Percentiles rank a stretch among this genome's conserved stretches.
Conservation (phyloP, 2,797 vertebrate species). For the Peromyscus melanophrys region DNA sequence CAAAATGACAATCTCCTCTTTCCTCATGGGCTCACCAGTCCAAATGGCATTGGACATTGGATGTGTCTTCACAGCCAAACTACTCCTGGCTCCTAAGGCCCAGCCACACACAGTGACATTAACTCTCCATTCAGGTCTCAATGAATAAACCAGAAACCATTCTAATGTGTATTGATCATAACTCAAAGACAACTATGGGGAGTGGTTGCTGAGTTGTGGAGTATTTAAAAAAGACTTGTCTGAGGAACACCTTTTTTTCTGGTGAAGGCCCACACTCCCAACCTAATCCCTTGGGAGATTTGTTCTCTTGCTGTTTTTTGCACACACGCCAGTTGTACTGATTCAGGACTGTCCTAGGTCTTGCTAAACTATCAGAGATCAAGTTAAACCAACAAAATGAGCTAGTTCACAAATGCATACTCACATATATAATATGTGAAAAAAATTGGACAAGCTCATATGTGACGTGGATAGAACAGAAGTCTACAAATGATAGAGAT, state of each 20-base stretch:
- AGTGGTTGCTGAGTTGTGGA: background rate
- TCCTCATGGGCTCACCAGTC: conserved; percentile 29
- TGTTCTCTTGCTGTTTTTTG: background rate
- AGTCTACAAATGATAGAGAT: background rate
- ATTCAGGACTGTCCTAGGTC: background rate
- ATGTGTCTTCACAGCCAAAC: background rate
- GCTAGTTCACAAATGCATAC: background rate
- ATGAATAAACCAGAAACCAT: conserved; percentile 31
- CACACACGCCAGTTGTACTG: background rate
- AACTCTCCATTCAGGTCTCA: background rate
- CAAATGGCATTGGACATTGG: background rate
- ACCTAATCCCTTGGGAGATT: background rate
- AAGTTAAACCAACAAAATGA: conserved; percentile 61
- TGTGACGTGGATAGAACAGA: background rate
- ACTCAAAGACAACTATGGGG: background rate
- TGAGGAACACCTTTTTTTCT: conserved; percentile 30
- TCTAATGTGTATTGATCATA: background rate
- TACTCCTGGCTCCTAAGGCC: background rate
- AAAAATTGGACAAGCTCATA: conserved; percentile 40
- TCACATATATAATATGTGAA: background rate
- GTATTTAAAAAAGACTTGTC: background rate
- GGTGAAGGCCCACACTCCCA: conserved; percentile 44
- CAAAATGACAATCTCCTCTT: background rate
- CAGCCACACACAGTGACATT: background rate
- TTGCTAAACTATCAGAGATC: conserved; percentile 22